phyloP scores from a whole-genome alignment of 2,888 invertebrate species.

The Drosophila mayaguana region DNA sequence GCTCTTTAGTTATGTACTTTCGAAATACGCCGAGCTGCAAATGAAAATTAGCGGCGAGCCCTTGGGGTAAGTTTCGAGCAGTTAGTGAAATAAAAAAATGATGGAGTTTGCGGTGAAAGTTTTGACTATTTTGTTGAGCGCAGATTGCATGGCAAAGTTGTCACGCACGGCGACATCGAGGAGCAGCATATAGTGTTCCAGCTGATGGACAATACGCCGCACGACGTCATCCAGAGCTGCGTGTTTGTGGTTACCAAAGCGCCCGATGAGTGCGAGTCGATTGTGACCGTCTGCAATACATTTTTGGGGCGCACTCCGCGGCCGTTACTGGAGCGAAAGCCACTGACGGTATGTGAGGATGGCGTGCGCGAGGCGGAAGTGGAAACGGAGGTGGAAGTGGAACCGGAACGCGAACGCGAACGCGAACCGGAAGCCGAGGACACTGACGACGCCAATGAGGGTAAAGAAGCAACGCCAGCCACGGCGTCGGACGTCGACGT shows the following conservation, averaged over 20 bases:
- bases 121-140: constrained; percentile 21
- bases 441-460: constrained; percentile 40
- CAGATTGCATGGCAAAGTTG: constrained; percentile 76
- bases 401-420: constrained; percentile 33
- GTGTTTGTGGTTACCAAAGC: constrained; percentile 71
- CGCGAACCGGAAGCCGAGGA: constrained; percentile 46
- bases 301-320: constrained; percentile 76
- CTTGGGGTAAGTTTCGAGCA: constrained; percentile 68
- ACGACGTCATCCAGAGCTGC: constrained; percentile 81
- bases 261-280: constrained; percentile 76
- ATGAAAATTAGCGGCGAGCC: constrained; percentile 77
- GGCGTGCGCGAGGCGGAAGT: constrained; percentile 57
- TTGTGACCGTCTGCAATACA: constrained; percentile 77
- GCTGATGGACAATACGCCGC: constrained; percentile 78
- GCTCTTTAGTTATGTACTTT: constrained; percentile 69
- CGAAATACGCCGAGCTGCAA: constrained; percentile 76
- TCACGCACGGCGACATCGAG: constrained; percentile 67
- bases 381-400: constrained; percentile 37
- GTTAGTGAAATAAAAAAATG: not conserved
- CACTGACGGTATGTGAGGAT: constrained; percentile 73
- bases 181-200: constrained; percentile 80
- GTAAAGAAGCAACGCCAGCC: constrained; percentile 29
- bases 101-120: constrained; percentile 13
- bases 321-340: constrained; percentile 74
- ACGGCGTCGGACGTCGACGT: constrained; percentile 43